A percentile compares a stretch with the other conserved stretches of the same genome.
Evolutionary conservation across 2,113 vertebrate genomes (phyloP).

Genomic region (Melanotaenia duboulayi): DNA sequence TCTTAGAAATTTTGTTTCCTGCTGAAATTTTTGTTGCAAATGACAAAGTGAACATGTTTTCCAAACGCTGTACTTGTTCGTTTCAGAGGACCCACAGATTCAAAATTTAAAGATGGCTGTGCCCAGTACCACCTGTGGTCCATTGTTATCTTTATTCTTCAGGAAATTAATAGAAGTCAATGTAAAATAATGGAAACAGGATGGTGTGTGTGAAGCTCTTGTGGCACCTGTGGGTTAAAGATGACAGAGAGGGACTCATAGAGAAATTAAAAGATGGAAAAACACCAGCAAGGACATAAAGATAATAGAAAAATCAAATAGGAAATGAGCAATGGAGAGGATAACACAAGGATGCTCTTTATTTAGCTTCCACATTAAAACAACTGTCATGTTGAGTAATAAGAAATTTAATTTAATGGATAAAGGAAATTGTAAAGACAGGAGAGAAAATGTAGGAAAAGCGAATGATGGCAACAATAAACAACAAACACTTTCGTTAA

Average conservation of each 20-base stretch:
- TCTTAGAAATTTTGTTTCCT: too few relatives aligned
- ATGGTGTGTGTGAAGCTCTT: background rate
- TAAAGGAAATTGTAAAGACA: background rate
- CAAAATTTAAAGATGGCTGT: too few relatives aligned
- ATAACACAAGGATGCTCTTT: constrained; percentile 22
- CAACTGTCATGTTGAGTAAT: constrained; percentile 39
- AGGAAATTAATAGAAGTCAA: background rate
- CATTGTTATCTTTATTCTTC: too few relatives aligned
- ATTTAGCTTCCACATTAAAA: constrained; percentile 46
- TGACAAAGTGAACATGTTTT: too few relatives aligned
- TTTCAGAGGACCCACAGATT: too few relatives aligned
- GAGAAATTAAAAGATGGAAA: constrained; percentile 24
- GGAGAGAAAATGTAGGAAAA: background rate
- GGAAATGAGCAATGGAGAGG: constrained; percentile 30
- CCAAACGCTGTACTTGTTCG: too few relatives aligned
- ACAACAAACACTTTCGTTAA: too few relatives aligned
- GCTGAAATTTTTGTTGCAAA: too few relatives aligned
- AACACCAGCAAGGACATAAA: constrained; percentile 14
- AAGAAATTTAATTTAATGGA: background rate
- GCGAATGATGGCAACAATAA: background rate
- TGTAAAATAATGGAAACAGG: background rate
- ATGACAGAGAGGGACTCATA: constrained; percentile 1
- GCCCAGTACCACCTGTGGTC: too few relatives aligned
- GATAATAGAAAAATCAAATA: constrained; percentile 39
- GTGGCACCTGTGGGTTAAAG: constrained; percentile 52